Evolutionary conservation across 2,888 invertebrate species (phyloP), one percentile per base, ranked within the genome.

Genomic region (Lacanobia wlatinum): DNA sequence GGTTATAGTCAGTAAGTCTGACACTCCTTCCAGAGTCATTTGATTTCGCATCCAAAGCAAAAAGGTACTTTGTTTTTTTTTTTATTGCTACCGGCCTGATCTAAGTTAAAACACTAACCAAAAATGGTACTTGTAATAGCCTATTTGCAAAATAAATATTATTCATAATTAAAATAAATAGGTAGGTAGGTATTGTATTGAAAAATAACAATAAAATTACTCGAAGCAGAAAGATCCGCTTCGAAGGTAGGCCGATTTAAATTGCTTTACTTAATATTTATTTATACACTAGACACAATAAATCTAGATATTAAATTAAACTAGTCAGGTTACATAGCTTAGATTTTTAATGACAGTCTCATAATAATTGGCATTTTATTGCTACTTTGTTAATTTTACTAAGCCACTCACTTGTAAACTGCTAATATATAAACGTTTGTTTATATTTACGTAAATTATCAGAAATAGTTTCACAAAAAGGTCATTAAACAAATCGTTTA

Each of bases 401-500:
- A 28, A 46, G 12, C 3, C 5, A 43, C 14, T 52, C 23, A 40
- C 21, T 71, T 62, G 38, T 38, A 16, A 75, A 46, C 12, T 50
- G 14, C 18, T 6, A 59, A 43, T 23, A 14, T 10, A n/a, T n/a
- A n/a, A n/a, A n/a, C 46, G n/a, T 28, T 12, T n/a, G n/a, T 21
- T 14, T 58, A 58, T n/a, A 16, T 21, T 14, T 58, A 58, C 12
- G 14, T 62, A 21, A 12, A 8, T 21, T 40, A 34, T 7, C 43
- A 8, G 18, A 28, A 40, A 48, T 69, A 48, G n/a, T 53, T 38
- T 43, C 8, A 59, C 23, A 23, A 59, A 56, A 82, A 21, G 10
- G 46, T 38, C 53, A 66, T 69, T 80, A 73, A 16, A 53, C 40
- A 74, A 80, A 76, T 75, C 61, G 84, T 58, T 70, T 83, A 74